Conservation (phyloP, 2,797 vertebrate genomes). For the Novumbra hubbsi region DNA sequence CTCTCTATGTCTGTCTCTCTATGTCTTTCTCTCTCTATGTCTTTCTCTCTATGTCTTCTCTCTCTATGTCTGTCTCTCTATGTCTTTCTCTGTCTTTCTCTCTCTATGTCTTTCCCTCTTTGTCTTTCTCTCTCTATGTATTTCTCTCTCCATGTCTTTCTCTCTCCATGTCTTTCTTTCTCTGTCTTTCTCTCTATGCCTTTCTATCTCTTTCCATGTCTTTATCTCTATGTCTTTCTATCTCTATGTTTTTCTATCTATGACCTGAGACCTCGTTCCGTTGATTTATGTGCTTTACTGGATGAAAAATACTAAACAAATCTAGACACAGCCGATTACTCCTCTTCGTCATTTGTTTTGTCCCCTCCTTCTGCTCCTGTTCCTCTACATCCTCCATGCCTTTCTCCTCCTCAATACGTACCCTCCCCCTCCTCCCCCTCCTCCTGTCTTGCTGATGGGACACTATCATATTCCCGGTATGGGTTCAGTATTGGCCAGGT, state of each 20-base stretch:
- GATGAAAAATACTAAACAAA: too few species aligned
- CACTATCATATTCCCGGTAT: background rate
- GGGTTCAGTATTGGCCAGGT: too few species aligned
- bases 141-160: background rate
- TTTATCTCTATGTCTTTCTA: conserved; percentile 18
- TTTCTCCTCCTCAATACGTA: too few species aligned
- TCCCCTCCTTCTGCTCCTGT: too few species aligned
- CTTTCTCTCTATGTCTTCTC: background rate
- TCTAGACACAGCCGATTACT: too few species aligned
- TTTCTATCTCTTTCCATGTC: background rate
- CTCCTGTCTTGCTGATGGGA: too few species aligned
- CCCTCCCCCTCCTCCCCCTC: conserved; percentile 5
- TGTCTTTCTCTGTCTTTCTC: background rate
- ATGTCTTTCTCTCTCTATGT: background rate
- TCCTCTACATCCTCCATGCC: background rate
- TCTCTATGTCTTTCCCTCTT: background rate
- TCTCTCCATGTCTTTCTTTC: background rate
- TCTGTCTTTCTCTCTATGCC: background rate
- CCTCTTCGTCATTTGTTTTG: too few species aligned
- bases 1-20: background rate
- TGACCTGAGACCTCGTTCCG: conserved; percentile 34
- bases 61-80: background rate
- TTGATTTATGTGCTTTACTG: conserved; percentile 33
- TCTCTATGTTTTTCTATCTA: background rate
- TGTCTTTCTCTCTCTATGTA: too few species aligned